Percentiles rank a stretch among this genome's conserved stretches.
Evolutionary conservation across 2,797 vertebrate genomes (phyloP).

Genomic region (Myotis planiceps): DNA sequence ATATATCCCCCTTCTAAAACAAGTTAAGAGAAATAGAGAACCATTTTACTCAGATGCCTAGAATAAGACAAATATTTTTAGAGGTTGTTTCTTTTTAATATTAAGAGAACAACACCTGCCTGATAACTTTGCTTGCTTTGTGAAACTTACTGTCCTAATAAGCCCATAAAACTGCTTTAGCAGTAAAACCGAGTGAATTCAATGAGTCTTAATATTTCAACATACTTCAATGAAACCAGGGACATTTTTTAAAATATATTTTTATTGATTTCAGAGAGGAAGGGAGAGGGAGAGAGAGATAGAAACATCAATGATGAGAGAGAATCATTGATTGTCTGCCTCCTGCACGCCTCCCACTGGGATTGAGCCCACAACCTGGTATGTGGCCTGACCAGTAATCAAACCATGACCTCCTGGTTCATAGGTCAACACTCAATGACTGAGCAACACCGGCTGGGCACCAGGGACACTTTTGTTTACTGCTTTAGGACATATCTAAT

Average conservation of each 20-base stretch:
- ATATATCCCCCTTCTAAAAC: slow-evolving; percentile 40
- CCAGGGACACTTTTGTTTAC: neutral
- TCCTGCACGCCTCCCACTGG: too few relatives aligned
- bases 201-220: neutral
- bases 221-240: neutral
- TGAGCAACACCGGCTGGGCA: neutral
- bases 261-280: too few relatives aligned
- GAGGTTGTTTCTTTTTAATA: neutral
- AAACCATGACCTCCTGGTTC: too few relatives aligned
- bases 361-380: too few relatives aligned
- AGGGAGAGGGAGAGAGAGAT: too few relatives aligned
- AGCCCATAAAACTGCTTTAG: slow-evolving; percentile 26
- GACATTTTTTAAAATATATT: neutral
- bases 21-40: slow-evolving; percentile 34
- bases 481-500: neutral
- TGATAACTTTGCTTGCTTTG: slow-evolving; percentile 24
- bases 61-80: slow-evolving; percentile 36
- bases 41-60: slow-evolving; percentile 24
- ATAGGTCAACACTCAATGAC: too few relatives aligned
- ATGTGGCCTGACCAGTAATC: too few relatives aligned
- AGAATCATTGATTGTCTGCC: too few relatives aligned
- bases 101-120: slow-evolving; percentile 48
- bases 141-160: neutral
- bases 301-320: too few relatives aligned
- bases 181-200: neutral